A percentile compares a stretch with the other conserved stretches of the same genome.
Conservation (phyloP, 2,888 invertebrate species). For the Ornithoptera alexandrae region DNA sequence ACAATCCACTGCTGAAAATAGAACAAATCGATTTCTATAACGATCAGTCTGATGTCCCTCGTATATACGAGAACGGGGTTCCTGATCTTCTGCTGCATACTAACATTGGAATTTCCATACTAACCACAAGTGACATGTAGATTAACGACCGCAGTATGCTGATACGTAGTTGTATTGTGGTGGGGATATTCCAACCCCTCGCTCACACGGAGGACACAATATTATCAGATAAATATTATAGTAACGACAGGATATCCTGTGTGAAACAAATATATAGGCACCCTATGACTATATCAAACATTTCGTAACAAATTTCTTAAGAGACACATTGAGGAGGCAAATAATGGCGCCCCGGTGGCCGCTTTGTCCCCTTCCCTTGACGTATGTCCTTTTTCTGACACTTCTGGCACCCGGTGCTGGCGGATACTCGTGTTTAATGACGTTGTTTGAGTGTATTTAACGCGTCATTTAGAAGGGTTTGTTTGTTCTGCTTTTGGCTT, state of each 20-base stretch:
- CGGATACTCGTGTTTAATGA: constrained; percentile 62
- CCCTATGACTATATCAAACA: constrained; percentile 58
- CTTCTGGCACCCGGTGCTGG: constrained; percentile 48
- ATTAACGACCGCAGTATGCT: too few species aligned
- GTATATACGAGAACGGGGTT: too few species aligned
- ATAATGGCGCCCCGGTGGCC: constrained; percentile 65
- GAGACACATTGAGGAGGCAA: constrained; percentile 55
- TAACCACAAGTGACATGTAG: too few species aligned
- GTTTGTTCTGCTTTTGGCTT: constrained; percentile 58
- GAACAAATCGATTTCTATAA: too few species aligned
- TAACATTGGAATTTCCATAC: too few species aligned
- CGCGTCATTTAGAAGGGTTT: constrained; percentile 69
- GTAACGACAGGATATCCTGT: constrained; percentile 25
- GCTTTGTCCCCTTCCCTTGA: constrained; percentile 62
- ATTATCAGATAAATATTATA: not conserved
- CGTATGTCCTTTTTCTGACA: constrained; percentile 56
- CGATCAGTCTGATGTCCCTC: too few species aligned
- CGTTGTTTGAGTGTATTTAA: constrained; percentile 70
- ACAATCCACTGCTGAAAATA: too few species aligned
- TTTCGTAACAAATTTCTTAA: constrained; percentile 72
- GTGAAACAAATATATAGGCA: constrained; percentile 41
- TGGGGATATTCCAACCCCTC: too few species aligned
- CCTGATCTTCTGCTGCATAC: too few species aligned
- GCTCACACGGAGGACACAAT: too few species aligned
- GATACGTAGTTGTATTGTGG: too few species aligned